phyloP scores from a whole-genome alignment of 2,113 vertebrate species.

The Oriolus oriolus region DNA sequence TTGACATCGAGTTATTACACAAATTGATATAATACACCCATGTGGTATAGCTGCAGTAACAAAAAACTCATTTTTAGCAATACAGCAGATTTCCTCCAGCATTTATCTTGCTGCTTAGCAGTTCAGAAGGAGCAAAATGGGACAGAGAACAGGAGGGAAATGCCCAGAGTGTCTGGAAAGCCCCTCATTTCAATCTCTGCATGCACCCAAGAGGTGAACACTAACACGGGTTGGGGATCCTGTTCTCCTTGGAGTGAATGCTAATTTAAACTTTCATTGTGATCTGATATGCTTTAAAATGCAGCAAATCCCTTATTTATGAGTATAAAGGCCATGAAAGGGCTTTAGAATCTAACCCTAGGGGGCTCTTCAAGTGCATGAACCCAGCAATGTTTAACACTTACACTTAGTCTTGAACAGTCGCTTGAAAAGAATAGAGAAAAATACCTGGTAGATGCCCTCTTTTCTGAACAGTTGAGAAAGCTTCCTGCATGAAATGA shows the following conservation, averaged over 20 bases:
- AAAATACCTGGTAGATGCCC: neutral
- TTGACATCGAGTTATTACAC: neutral
- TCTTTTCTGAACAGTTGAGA: neutral
- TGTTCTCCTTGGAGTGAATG: constrained; percentile 24
- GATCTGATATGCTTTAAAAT: constrained; percentile 50
- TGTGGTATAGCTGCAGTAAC: neutral
- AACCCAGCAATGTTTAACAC: constrained; percentile 37
- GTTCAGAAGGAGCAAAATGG: neutral
- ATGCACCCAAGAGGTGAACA: constrained; percentile 9
- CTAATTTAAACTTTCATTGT: constrained; percentile 46
- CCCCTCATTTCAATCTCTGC: constrained; percentile 7
- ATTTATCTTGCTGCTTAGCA: neutral
- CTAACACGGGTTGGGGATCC: neutral
- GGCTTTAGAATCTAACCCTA: constrained; percentile 49
- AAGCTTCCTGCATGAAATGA: neutral
- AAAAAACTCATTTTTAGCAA: neutral
- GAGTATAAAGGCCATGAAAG: constrained; percentile 47
- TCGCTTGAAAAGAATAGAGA: constrained; percentile 31
- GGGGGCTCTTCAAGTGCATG: constrained; percentile 42
- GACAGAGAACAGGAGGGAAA: neutral
- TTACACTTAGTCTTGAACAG: constrained; percentile 11
- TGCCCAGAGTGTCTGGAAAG: constrained; percentile 1
- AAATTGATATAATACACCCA: neutral
- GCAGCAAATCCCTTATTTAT: constrained; percentile 62
- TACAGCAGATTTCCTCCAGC: neutral